Evolutionary conservation across 2,888 invertebrate species (phyloP).

Genomic region (Conus canariensis): DNA sequence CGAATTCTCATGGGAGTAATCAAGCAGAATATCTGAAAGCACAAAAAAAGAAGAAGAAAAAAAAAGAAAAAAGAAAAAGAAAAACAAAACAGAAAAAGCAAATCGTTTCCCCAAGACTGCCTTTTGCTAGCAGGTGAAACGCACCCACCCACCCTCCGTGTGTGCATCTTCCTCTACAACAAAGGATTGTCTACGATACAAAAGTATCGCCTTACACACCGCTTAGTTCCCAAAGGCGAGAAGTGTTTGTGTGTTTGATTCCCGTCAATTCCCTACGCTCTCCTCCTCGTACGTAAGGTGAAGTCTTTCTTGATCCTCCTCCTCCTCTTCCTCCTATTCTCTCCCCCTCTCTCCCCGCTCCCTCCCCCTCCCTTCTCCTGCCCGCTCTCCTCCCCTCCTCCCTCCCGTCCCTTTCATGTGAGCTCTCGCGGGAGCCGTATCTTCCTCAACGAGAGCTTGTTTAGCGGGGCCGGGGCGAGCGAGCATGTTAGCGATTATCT

Average conservation of each 20-base stretch:
- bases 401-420: constrained; percentile 36
- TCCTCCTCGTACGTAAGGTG: not conserved
- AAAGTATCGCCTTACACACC: not conserved
- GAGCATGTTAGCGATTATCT: constrained; percentile 41
- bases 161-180: not conserved
- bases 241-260: constrained; percentile 40
- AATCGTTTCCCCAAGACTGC: not conserved
- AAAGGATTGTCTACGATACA: constrained; percentile 18
- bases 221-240: not conserved
- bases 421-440: constrained; percentile 36
- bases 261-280: constrained; percentile 1
- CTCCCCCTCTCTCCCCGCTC: not conserved
- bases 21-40: too few species aligned
- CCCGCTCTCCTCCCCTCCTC: not conserved
- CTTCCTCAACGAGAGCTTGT: constrained; percentile 38
- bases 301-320: too few species aligned
- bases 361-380: not conserved
- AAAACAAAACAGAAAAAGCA: not conserved
- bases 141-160: not conserved
- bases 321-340: too few species aligned
- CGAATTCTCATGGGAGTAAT: too few species aligned
- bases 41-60: too few species aligned
- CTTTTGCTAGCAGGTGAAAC: not conserved
- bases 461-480: not conserved
- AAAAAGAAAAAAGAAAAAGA: too few species aligned